Evolutionary conservation across 2,888 invertebrate genomes (phyloP).

Genomic region (Synanthedon myopaeformis): DNA sequence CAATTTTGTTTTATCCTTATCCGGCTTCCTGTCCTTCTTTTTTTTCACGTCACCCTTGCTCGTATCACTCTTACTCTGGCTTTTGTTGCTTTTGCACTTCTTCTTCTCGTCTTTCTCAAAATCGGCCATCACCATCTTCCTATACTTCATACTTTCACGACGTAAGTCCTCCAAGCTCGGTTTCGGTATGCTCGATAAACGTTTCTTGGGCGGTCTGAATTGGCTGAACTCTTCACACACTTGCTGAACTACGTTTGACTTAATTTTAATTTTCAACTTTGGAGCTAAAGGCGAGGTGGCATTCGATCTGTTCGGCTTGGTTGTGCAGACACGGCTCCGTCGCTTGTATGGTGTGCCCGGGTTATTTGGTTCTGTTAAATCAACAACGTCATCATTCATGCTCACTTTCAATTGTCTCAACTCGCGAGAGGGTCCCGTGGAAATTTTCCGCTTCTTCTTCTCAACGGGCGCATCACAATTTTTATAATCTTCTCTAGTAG

Average conservation of each 20-base stretch:
- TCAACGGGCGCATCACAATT: conserved; percentile 74
- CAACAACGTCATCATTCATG: conserved; percentile 69
- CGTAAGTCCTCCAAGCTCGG: conserved; percentile 85
- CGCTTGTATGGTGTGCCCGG: conserved; percentile 33
- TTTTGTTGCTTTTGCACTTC: conserved; percentile 47
- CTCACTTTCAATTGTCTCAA: conserved; percentile 73
- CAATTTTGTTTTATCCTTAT: conserved; percentile 68
- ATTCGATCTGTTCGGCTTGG: conserved; percentile 28
- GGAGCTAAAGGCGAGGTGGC: conserved; percentile 62
- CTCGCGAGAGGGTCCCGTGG: conserved; percentile 70
- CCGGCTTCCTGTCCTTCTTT: conserved; percentile 66
- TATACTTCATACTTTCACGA: conserved; percentile 88
- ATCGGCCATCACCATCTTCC: conserved; percentile 86
- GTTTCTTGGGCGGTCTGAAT: conserved; percentile 85
- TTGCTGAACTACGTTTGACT: conserved; percentile 69
- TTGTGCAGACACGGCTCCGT: conserved; percentile 31
- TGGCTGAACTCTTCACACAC: conserved; percentile 58
- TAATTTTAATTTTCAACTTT: conserved; percentile 84
- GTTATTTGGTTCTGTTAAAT: conserved; percentile 39
- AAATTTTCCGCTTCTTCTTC: conserved; percentile 75
- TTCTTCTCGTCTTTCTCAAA: conserved; percentile 76
- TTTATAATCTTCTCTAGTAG: conserved; percentile 87
- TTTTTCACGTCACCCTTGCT: conserved; percentile 42
- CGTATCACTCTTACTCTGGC: conserved; percentile 32
- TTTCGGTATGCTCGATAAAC: conserved; percentile 72